Percentiles rank a stretch among this genome's conserved stretches.
Evolutionary conservation across 2,797 vertebrate species (phyloP).

Genomic region (Halcyon leucocephala): DNA sequence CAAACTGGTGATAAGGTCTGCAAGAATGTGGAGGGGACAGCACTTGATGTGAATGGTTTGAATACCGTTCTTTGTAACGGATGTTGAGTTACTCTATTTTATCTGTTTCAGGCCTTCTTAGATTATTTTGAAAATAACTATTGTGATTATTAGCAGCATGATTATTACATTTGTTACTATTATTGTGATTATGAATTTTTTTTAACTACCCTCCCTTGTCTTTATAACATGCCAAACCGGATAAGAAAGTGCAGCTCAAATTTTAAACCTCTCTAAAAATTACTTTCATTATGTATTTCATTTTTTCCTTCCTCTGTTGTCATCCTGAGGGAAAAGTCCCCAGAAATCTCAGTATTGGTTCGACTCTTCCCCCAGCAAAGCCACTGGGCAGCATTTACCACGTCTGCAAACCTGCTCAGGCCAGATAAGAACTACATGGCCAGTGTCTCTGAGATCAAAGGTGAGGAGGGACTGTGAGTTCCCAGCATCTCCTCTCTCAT

Average conservation of each 20-base stretch:
- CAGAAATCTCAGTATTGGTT: not conserved
- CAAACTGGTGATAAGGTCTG: not conserved
- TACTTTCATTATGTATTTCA: not conserved
- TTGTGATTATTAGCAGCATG: not conserved
- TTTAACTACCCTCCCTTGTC: not conserved
- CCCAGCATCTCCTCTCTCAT: not conserved
- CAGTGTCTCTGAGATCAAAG: accelerated
- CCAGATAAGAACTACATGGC: not conserved
- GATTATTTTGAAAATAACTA: not conserved
- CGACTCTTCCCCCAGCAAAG: not conserved
- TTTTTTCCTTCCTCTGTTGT: not conserved
- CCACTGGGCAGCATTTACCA: not conserved
- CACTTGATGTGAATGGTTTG: not conserved
- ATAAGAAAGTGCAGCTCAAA: not conserved
- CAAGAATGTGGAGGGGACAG: not conserved
- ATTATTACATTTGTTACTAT: not conserved
- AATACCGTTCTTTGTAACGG: not conserved
- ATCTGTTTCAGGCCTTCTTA: not conserved
- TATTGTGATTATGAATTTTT: not conserved
- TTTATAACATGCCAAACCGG: not conserved
- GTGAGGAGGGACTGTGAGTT: not conserved
- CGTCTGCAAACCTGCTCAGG: not conserved
- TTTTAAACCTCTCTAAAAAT: not conserved
- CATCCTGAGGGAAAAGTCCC: not conserved
- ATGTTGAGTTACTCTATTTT: not conserved